Percentiles rank a stretch among this genome's conserved stretches.
phyloP scores from a whole-genome alignment of 2,797 vertebrate species.

The Urophycis tenuis region DNA sequence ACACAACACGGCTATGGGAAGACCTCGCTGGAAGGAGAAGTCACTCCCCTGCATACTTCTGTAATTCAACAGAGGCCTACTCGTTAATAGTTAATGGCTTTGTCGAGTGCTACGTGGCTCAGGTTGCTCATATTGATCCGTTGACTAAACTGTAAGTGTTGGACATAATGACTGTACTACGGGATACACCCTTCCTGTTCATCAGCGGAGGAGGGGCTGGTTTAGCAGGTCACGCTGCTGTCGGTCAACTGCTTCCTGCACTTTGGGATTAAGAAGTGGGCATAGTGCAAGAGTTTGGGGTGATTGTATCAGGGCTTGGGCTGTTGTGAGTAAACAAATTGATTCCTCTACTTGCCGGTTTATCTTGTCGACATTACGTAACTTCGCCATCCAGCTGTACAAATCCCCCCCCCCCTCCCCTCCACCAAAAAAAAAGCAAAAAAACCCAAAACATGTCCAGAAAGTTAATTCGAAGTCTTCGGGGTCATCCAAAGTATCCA shows the following conservation, averaged over 20 bases:
- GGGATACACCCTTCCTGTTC: slow-evolving; percentile 9
- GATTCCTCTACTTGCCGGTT: too few species aligned
- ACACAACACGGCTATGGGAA: slow-evolving; percentile 3
- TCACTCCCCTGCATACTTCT: neutral
- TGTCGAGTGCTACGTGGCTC: slow-evolving; percentile 41
- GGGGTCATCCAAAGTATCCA: neutral
- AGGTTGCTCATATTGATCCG: slow-evolving; percentile 50
- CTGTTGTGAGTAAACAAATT: too few species aligned
- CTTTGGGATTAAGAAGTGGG: slow-evolving; percentile 12
- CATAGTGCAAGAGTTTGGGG: neutral
- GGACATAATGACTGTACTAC: slow-evolving; percentile 32
- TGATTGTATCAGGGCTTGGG: neutral
- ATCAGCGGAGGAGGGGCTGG: neutral
- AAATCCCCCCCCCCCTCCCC: too few species aligned
- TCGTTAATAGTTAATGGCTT: slow-evolving; percentile 54
- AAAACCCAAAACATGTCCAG: neutral
- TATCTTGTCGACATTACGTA: too few species aligned
- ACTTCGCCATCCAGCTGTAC: too few species aligned
- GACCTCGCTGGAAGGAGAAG: neutral
- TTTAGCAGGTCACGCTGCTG: slow-evolving; percentile 13
- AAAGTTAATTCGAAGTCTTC: neutral
- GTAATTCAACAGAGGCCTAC: slow-evolving; percentile 19
- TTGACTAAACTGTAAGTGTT: slow-evolving; percentile 37
- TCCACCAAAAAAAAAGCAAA: too few species aligned
- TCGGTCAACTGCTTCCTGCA: slow-evolving; percentile 22